A percentile compares a stretch with the other conserved stretches of the same genome.
Conservation (phyloP, 2,888 invertebrate genomes). For the Vesta saturnalis region DNA sequence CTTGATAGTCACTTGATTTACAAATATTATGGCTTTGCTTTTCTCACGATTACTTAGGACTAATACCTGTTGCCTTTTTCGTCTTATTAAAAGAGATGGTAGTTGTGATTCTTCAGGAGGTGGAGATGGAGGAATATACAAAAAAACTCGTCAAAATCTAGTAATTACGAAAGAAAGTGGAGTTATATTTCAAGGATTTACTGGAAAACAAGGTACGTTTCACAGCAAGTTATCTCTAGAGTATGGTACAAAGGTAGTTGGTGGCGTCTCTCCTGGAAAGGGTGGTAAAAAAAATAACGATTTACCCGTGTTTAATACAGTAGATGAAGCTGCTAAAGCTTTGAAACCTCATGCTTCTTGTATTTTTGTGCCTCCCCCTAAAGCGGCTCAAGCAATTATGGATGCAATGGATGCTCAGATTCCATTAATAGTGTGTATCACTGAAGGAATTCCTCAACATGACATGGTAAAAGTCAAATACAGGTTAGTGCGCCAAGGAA, state of each 20-base stretch:
- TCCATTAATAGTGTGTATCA: conserved; percentile 62
- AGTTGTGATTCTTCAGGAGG: no score
- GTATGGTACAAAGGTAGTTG: conserved; percentile 85
- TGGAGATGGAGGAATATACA: not conserved
- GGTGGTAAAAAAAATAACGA: conserved; percentile 84
- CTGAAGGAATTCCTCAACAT: conserved; percentile 80
- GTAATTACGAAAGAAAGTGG: conserved; percentile 65
- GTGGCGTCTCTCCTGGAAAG: conserved; percentile 82
- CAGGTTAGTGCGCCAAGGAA: conserved; percentile 69
- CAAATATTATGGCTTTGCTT: no score
- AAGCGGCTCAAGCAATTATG: conserved; percentile 73
- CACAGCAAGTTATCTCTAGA: conserved; percentile 78
- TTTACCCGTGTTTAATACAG: conserved; percentile 69
- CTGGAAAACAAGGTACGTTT: conserved; percentile 79
- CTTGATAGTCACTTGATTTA: no score
- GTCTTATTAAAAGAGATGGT: no score
- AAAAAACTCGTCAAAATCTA: conserved; percentile 44
- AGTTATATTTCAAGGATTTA: conserved; percentile 84
- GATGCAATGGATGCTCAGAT: conserved; percentile 82
- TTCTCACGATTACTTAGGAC: no score
- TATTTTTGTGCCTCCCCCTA: conserved; percentile 84
- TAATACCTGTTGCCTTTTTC: no score
- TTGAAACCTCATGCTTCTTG: conserved; percentile 77
- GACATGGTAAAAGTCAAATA: conserved; percentile 86
- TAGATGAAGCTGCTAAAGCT: conserved; percentile 71